phyloP scores from a whole-genome alignment of 2,888 invertebrate genomes.

The Protonemura montana region DNA sequence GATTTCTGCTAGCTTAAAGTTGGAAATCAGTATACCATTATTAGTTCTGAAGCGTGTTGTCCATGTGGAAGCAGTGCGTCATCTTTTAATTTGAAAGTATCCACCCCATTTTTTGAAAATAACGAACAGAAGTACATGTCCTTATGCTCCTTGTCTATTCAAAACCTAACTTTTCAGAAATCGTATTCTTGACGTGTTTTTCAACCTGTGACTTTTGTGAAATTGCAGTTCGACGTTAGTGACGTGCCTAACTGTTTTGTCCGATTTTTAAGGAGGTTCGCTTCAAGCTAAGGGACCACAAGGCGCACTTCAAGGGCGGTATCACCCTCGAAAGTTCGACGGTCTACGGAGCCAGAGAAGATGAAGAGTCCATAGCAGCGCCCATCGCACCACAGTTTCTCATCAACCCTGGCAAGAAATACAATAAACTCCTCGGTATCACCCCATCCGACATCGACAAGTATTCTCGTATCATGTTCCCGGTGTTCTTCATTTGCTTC shows the following conservation, averaged over 20 bases:
- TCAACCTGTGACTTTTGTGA: neutral
- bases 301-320: constrained; percentile 91
- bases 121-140: no score
- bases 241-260: neutral
- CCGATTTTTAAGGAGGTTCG: constrained; percentile 86
- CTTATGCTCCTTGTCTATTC: no score
- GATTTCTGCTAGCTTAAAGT: no score
- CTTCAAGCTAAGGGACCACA: constrained; percentile 93
- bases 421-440: constrained; percentile 88
- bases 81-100: no score
- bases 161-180: no score
- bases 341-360: constrained; percentile 77
- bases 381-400: constrained; percentile 70
- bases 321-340: constrained; percentile 81
- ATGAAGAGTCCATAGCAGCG: constrained; percentile 66
- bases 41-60: no score
- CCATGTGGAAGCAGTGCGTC: no score
- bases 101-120: no score
- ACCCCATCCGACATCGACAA: constrained; percentile 99
- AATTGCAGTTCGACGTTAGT: neutral
- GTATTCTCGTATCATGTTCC: constrained; percentile 97
- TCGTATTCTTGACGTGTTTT: no score
- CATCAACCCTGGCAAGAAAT: constrained; percentile 85
- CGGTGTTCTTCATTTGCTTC: constrained; percentile 98
- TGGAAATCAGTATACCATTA: no score